These are phyloP conservation scores for Calephelis nemesis DNA, from an alignment of 1,140 invertebrate genomes.

Conservation along the genomic window DNA sequence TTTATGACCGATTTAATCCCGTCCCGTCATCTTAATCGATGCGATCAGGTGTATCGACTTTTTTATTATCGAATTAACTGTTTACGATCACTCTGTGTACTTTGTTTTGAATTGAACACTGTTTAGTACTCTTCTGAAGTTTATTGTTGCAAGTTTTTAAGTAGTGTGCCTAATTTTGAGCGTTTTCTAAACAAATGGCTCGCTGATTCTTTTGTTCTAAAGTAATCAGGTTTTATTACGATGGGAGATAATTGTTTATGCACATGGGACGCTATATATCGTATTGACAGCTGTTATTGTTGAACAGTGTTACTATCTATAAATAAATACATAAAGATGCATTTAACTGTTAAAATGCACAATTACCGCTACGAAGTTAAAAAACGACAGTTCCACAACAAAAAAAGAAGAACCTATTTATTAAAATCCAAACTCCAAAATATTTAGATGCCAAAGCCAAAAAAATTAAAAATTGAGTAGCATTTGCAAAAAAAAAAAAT, in stretches of 20 bases:
- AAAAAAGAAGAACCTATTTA: too few species aligned
- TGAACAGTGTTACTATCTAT: too few species aligned
- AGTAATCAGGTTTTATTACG: constrained; percentile 47
- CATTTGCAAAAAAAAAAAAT: too few species aligned
- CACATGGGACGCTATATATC: too few species aligned
- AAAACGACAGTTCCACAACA: too few species aligned
- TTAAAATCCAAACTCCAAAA: too few species aligned
- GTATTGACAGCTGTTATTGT: too few species aligned
- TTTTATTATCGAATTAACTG: constrained; percentile 72
- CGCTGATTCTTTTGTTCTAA: constrained; percentile 43
- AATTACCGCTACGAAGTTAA: too few species aligned
- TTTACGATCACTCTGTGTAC: constrained; percentile 71
- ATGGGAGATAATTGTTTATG: neutral
- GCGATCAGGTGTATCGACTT: constrained; percentile 64
- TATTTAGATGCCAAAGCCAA: too few species aligned
- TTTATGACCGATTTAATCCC: constrained; percentile 64
- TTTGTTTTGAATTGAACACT: constrained; percentile 64
- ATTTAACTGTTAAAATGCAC: too few species aligned
- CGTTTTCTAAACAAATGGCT: constrained; percentile 41
- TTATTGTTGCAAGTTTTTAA: constrained; percentile 56
- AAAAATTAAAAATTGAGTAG: too few species aligned
- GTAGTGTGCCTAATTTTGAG: constrained; percentile 45
- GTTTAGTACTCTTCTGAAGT: constrained; percentile 57
- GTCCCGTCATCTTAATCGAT: constrained; percentile 56
- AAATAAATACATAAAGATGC: too few species aligned